Conservation (phyloP, 2,113 vertebrate species). For the Asarcornis scutulata region DNA sequence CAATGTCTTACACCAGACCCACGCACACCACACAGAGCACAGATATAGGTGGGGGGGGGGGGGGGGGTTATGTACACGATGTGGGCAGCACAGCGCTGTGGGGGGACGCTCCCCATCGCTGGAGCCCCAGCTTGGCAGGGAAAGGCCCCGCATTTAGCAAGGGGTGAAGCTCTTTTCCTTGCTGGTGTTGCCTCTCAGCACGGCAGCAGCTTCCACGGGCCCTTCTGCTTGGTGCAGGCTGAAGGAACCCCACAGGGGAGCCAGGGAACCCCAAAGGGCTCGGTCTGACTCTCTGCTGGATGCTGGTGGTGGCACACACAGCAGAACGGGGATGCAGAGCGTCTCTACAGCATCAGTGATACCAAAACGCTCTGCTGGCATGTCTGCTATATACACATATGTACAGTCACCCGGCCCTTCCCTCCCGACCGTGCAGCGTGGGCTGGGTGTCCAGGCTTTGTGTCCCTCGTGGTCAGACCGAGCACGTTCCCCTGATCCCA, state of each 20-base stretch:
- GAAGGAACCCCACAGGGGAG: accelerated
- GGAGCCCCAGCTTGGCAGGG: neutral
- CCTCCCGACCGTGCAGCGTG: accelerated
- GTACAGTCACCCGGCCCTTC: neutral
- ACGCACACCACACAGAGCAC: neutral
- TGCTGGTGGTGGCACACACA: neutral
- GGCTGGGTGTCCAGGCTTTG: neutral
- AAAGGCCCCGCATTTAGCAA: accelerated
- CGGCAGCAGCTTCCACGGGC: accelerated
- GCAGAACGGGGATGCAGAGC: neutral
- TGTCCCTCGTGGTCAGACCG: neutral
- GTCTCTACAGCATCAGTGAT: neutral
- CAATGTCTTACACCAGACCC: neutral
- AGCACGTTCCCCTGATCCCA: neutral
- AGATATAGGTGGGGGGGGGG: neutral
- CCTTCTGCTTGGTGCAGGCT: neutral
- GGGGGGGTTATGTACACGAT: neutral
- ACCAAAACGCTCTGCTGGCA: accelerated
- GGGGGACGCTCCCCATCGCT: accelerated
- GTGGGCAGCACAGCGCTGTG: neutral
- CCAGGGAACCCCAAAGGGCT: accelerated
- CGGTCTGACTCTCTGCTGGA: accelerated
- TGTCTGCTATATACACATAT: neutral
- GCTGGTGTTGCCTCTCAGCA: neutral
- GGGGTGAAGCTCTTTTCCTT: neutral